Evolutionary conservation across 1,140 invertebrate genomes (phyloP).

Genomic region (Pararge aegeria): DNA sequence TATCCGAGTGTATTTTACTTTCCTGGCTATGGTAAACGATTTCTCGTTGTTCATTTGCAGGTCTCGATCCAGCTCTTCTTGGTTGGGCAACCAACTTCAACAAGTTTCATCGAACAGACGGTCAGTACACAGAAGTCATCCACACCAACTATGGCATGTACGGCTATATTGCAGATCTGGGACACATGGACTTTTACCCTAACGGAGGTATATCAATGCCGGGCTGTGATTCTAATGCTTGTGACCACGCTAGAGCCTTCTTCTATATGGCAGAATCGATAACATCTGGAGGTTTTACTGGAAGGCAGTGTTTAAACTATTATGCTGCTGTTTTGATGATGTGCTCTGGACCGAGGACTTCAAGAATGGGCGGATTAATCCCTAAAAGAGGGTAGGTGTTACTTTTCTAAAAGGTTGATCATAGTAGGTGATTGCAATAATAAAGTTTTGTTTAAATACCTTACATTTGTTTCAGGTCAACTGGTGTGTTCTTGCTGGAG

Average conservation of each 20-base stretch:
- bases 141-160: slow-evolving; percentile 81
- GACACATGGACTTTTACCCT: slow-evolving; percentile 85
- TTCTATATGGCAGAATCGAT: slow-evolving; percentile 58
- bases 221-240: slow-evolving; percentile 80
- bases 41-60: slow-evolving; percentile 30
- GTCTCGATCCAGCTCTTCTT: slow-evolving; percentile 78
- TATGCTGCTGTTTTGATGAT: slow-evolving; percentile 39
- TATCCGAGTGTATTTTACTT: background rate
- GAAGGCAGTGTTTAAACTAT: slow-evolving; percentile 46
- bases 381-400: slow-evolving; percentile 48
- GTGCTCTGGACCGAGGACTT: slow-evolving; percentile 35
- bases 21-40: background rate
- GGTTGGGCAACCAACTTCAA: slow-evolving; percentile 56
- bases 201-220: slow-evolving; percentile 84
- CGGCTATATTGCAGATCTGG: slow-evolving; percentile 69
- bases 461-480: slow-evolving; percentile 33
- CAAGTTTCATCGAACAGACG: slow-evolving; percentile 81
- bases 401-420: background rate
- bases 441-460: too few relatives aligned
- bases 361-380: slow-evolving; percentile 51
- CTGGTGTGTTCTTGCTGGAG: slow-evolving; percentile 66
- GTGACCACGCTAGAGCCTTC: slow-evolving; percentile 50
- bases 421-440: too few relatives aligned
- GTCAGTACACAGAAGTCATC: slow-evolving; percentile 82
- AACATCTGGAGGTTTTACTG: slow-evolving; percentile 46